These are phyloP conservation scores for Caprella mutica DNA, from an alignment of 2,888 invertebrate genomes.

Conservation along the genomic window DNA sequence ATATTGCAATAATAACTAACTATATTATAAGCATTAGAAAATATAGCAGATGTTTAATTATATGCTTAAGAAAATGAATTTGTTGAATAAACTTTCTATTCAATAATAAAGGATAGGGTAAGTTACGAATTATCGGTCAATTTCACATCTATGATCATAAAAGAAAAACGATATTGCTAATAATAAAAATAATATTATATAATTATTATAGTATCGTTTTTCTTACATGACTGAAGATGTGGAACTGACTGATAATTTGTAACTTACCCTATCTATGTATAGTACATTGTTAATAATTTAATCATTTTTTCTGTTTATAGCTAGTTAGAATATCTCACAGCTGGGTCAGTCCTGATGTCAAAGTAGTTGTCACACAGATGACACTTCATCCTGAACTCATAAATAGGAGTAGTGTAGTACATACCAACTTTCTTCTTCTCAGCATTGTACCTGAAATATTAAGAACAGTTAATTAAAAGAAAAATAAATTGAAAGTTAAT, in stretches of 20 bases:
- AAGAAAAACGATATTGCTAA: no score
- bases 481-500: no score
- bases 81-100: background rate
- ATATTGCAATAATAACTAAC: background rate
- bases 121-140: no score
- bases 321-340: no score
- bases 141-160: no score
- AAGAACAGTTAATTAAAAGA: no score
- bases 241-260: no score
- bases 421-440: conserved; percentile 88
- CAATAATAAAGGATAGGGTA: background rate
- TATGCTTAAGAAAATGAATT: background rate
- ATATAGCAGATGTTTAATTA: background rate
- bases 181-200: background rate
- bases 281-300: background rate
- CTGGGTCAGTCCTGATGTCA: conserved; percentile 96
- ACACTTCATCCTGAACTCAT: conserved; percentile 98
- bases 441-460: conserved; percentile 68
- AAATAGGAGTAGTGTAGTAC: conserved; percentile 96
- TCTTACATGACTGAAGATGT: no score
- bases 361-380: conserved; percentile 95
- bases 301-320: no score
- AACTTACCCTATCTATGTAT: background rate
- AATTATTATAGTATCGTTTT: no score
- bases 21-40: background rate